Base-by-base conservation (phyloP, 1,140 invertebrate species). In the Bombus waltoni region DNA sequence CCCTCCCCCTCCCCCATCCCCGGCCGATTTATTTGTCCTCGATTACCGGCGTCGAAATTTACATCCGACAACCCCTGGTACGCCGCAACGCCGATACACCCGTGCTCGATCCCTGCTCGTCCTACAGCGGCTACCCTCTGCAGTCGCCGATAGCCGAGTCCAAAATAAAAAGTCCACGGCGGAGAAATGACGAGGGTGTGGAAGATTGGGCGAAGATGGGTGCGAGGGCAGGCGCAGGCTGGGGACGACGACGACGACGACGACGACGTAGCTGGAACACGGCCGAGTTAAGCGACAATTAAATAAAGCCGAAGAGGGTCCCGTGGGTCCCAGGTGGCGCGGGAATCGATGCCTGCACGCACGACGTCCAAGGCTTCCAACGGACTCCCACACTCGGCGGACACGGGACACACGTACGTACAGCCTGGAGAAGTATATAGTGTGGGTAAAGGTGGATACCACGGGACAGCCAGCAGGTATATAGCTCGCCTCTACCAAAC, bases 401-500 rank as follows among this genome's bases (percentile, higher is more conserved):
- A 42, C 76, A 59, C 85, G 38, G 65, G 78, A 32, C 78, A 68
- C 80, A 73, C 80, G 82, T 79, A 79, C n/a, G 25, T 10, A 1
- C 28, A 2, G 66, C 0, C 3, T 15, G n/a, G 25, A 15, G 15
- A 15, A 22, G 32, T 32, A 32, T 32, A 32, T 32, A 32, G 72
- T 53, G 79, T 88, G 79, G 75, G 88, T 79, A 77, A 89, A 89
- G 88, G 76, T 87, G 77, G 83, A 82, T 87, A 89, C 88, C 80
- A 88, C 68, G 88, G 73, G 84, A 89, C 81, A 77, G 81, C 57
- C 87, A 86, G 84, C 86, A 87, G 86, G 77, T 79, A 88, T 89
- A 89, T 89, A 89, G 76, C 79, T 74, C 85, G 88, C 86, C 88
- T 92, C 88, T 83, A 91, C 84, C 91, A 70, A 92, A 92, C 91